phyloP scores from a whole-genome alignment of 2,797 vertebrate species.

The Chrysocyon brachyurus region DNA sequence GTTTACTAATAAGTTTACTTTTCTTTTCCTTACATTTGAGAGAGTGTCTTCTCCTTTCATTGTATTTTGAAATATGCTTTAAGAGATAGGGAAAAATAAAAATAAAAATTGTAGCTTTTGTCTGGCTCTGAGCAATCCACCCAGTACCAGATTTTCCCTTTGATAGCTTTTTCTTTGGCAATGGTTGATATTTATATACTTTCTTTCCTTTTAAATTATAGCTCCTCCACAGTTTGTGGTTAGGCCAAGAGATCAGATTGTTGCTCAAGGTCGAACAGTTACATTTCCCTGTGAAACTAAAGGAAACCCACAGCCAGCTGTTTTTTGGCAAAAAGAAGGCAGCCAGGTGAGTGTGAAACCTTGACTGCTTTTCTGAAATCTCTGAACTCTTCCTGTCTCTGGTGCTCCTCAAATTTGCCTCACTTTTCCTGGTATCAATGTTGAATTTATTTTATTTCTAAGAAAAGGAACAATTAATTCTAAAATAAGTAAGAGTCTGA shows the following conservation, averaged over 20 bases:
- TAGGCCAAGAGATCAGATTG: constrained; percentile 98
- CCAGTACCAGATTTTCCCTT: constrained; percentile 67
- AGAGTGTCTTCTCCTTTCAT: background rate
- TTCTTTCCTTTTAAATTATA: constrained; percentile 88
- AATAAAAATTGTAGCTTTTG: constrained; percentile 19
- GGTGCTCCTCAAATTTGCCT: background rate
- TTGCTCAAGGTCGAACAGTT: constrained; percentile 96
- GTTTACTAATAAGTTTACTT: background rate
- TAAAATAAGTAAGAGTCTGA: background rate
- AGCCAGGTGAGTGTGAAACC: constrained; percentile 93
- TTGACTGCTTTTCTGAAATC: background rate
- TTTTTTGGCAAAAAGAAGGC: constrained; percentile 99
- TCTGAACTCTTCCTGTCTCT: background rate
- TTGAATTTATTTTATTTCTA: background rate
- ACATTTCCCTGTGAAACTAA: constrained; percentile 99
- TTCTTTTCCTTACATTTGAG: background rate
- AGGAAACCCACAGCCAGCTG: constrained; percentile 98
- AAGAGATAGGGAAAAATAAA: background rate
- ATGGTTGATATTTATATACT: constrained; percentile 69
- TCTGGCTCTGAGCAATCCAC: constrained; percentile 68
- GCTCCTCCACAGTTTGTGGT: constrained; percentile 99
- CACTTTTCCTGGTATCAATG: background rate
- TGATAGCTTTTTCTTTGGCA: constrained; percentile 63
- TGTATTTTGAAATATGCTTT: constrained; percentile 9
- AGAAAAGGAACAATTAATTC: background rate